These are phyloP conservation scores for Drosophila tristis DNA, from an alignment of 1,140 invertebrate genomes.

Conservation along the genomic window DNA sequence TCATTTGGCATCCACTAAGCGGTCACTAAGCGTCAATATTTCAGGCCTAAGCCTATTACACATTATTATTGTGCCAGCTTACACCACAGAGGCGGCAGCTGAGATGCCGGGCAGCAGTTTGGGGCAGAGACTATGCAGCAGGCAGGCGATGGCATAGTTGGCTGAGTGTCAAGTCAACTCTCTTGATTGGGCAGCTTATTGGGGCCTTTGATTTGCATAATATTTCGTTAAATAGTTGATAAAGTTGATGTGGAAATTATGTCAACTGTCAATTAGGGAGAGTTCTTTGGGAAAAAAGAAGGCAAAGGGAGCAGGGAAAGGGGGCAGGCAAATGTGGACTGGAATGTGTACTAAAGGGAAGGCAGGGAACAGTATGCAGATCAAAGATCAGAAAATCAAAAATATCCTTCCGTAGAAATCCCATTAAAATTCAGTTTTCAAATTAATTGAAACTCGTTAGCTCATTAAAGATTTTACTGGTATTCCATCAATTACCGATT, in stretches of 20 bases:
- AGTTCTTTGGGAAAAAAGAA: neutral
- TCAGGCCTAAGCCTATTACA: constrained; percentile 79
- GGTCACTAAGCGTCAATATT: constrained; percentile 80
- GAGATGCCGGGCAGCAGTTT: constrained; percentile 54
- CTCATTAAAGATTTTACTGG: constrained; percentile 34
- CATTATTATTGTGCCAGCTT: constrained; percentile 82
- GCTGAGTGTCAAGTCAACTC: constrained; percentile 27
- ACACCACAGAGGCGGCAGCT: constrained; percentile 54
- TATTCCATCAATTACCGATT: neutral
- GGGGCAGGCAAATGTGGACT: neutral
- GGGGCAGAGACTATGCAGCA: neutral
- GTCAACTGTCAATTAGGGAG: constrained; percentile 18
- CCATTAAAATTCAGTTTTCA: neutral
- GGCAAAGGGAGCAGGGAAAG: neutral
- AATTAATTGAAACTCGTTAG: neutral
- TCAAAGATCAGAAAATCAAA: too few relatives aligned
- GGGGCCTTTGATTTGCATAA: constrained; percentile 66
- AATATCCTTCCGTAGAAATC: neutral
- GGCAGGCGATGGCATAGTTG: neutral
- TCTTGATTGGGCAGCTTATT: constrained; percentile 26
- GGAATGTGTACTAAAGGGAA: too few relatives aligned
- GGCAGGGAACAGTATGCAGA: too few relatives aligned
- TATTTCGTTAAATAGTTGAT: constrained; percentile 45
- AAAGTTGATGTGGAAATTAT: constrained; percentile 34
- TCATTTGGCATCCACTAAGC: constrained; percentile 76